Evolutionary conservation across 2,113 vertebrate species (phyloP), one percentile per base, ranked within the genome.

Genomic region (Macquaria australasica): DNA sequence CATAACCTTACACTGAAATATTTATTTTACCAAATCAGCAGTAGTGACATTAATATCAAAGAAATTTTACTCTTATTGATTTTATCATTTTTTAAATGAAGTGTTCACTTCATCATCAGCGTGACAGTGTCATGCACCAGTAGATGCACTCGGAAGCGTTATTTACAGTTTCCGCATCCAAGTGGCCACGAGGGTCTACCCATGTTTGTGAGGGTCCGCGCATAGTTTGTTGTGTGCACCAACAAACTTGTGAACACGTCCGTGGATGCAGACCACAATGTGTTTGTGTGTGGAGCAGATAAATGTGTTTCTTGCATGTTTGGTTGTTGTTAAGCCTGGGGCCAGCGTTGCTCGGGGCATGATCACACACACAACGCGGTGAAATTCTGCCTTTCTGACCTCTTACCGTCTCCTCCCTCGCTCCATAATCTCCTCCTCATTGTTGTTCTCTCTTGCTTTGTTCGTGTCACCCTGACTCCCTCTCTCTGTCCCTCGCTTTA

Each of bases 341-440:
- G 62, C 77, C 77, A 73, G 10, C 48, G 59, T 34, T n/a, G 58
- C 59, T 68, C 1, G 3, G 39, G 20, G n/a, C 59, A 18, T 67
- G 25, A 63, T 39, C 39, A 45, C 20, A 45, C 20, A 21, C 7
- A 80, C 18, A 59, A 15, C n/a, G 1, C 3, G 31, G 43, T 79
- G 67, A 83, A 89, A 77, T 63, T 82, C 58, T 66, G 81, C 45
- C 76, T 64, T 41, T 37, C 8, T 82, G 48, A 77, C 73, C 59
- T 79, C 50, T 20, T 69, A 69, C 63, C 73, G 50, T 63, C 73
- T 51, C 37, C 37, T 16, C 62, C 71, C 71, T 37, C 1, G 0
- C 15, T 48, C 58, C 31, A 1, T 53, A 25, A 59, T 14, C 51
- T 34, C 67, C 53, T 59, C 63, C 31, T 60, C 5, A 20, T 75